A percentile compares a stretch with the other conserved stretches of the same genome.
Conservation (phyloP, 23 tunicate genomes). For the Styela clava region DNA sequence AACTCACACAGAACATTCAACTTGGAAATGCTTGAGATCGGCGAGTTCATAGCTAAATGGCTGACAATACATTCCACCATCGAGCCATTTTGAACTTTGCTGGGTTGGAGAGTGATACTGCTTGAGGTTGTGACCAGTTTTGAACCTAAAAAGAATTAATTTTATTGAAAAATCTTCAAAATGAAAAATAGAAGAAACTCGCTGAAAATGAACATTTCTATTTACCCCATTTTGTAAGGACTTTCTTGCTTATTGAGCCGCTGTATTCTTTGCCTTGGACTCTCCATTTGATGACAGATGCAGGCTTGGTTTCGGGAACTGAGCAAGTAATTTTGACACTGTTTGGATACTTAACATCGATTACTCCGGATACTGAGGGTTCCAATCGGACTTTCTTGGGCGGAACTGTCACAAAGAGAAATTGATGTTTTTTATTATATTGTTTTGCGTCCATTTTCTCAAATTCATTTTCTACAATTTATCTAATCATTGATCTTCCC, state of each 20-base stretch:
- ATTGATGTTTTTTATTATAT: too few species aligned
- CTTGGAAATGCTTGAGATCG: slow-evolving; percentile 13
- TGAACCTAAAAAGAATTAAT: slow-evolving; percentile 45
- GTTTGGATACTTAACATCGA: slow-evolving; percentile 20
- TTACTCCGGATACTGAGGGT: slow-evolving; percentile 10
- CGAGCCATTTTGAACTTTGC: slow-evolving; percentile 33
- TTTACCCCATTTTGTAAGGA: background rate
- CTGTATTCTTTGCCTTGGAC: slow-evolving; percentile 17
- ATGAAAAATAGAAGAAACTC: too few species aligned
- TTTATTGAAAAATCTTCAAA: too few species aligned
- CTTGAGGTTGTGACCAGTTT: slow-evolving; percentile 52
- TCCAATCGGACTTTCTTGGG: slow-evolving; percentile 33
- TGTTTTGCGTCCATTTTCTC: too few species aligned
- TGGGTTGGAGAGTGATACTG: slow-evolving; percentile 19
- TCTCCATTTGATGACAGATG: slow-evolving; percentile 34
- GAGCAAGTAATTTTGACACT: slow-evolving; percentile 23
- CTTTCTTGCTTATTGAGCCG: background rate
- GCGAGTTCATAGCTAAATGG: slow-evolving; percentile 30
- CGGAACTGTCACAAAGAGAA: slow-evolving; percentile 46
- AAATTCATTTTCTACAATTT: too few species aligned
- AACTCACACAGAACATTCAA: slow-evolving; percentile 49
- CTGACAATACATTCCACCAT: slow-evolving; percentile 42
- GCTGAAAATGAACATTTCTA: too few species aligned
- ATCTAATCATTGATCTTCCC: too few species aligned
- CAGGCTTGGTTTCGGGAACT: slow-evolving; percentile 41